Evolutionary conservation across 2,888 invertebrate species (phyloP), one percentile per base, ranked within the genome.

Genomic region (Heliconius ethilla): DNA sequence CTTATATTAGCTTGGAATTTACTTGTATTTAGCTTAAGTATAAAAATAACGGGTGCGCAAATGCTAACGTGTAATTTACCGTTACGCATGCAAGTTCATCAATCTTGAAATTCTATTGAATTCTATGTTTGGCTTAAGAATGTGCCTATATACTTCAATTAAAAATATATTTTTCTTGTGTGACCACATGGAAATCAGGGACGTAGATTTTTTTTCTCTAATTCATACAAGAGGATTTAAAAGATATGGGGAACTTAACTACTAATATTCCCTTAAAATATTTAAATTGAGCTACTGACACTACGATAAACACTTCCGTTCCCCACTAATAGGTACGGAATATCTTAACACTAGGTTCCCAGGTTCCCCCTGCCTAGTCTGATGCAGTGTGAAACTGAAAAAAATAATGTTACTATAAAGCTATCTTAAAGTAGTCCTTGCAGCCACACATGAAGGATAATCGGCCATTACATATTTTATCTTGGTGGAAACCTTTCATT

Each of bases 1-100:
- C 37, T 37, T 67, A n/a, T 27, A 27, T 37, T 67, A n/a, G 22
- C 67, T 25, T n/a, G 25, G 13, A 40, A 29, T 29, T 29, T 29
- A 29, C 29, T 69, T 15, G 33, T 29, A 55, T 51, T 29, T 55
- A 55, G 27, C 13, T 55, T 55, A 55, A 55, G 27, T 69, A 55
- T 55, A 55, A 70, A 37, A 22, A 37, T 73, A 75, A 37, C 37
- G 65, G 65, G n/a, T 55, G 18, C 59, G 59, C 51, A 18, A 51
- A 63, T 37, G 51, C 66, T 59, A 51, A 77, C 70, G 72, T 77
- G 65, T 55, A 33, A 72, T 40, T 75, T 70, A 79, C 79, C 79
- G 77, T 77, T 79, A 77, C 27, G 18, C 37, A n/a, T 77, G 70
- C 75, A 77, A 75, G 75, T 75, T 77, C 75, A 77, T 79, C 77